Evolutionary conservation across 2,888 invertebrate genomes (phyloP), one percentile per base, ranked within the genome.

Genomic region (Agrilus mali): DNA sequence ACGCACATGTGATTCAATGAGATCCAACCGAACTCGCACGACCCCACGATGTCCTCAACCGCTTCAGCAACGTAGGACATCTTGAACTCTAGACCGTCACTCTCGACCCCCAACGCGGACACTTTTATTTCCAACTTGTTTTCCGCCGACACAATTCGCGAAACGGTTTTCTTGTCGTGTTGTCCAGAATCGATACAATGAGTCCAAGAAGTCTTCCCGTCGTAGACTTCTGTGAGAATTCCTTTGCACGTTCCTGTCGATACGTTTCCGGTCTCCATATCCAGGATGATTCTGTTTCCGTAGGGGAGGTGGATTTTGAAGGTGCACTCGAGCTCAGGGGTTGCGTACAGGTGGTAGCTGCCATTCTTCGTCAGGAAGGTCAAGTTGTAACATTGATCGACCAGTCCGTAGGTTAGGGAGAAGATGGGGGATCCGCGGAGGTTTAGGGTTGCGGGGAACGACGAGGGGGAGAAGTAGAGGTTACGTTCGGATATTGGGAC

Each of bases 21-120:
- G 45, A 82, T 75, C 81, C 82, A 84, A 1, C 82, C 82, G 52
- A 79, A 83, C 37, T 77, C 78, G 61, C 83, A 84, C 50, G 73
- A 72, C 1, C 77, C 76, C 17, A 79, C 75, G 2, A 81, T 62
- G 17, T 75, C 76, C 5, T 73, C 71, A 3, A 80, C 64, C 1
- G 77, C 71, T 52, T 77, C 75, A 38, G 80, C 78, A 61, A 73
- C 72, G 68, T 80, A 82, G 62, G 73, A 73, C 45, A 79, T 71
- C 50, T 74, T 74, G 52, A 80, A 53, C 15, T 58, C 55, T 38
- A 64, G 47, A 31, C 53, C 51, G 44, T 53, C 50, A 32, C 52
- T 51, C 40, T 44, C 47, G 20, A 48, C 42, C 40, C 48, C 47
- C 43, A 48, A 55, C 45, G 63, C 62, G 36, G 57, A 53, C 43